Percentiles rank a stretch among this genome's conserved stretches.
phyloP scores from a whole-genome alignment of 2,113 vertebrate genomes.

The Tenrec ecaudatus region DNA sequence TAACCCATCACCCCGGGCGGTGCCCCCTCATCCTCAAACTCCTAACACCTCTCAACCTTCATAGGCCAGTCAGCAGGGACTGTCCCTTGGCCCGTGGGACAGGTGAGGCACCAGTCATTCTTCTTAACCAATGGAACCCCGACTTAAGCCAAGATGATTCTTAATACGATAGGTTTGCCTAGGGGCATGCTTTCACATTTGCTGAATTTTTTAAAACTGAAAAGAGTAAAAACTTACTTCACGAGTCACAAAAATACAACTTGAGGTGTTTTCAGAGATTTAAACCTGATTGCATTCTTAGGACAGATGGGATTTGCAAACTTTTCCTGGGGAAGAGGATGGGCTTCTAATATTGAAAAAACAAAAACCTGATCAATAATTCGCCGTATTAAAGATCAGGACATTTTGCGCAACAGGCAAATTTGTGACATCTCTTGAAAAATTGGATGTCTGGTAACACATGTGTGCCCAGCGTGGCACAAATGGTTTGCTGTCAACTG shows the following conservation, averaged over 20 bases:
- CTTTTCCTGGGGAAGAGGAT: neutral
- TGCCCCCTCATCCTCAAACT: no score
- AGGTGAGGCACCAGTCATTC: neutral
- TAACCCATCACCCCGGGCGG: no score
- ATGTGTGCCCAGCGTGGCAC: neutral
- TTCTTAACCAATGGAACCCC: neutral
- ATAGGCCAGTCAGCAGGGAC: no score
- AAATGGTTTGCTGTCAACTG: neutral
- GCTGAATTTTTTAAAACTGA: neutral
- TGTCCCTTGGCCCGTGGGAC: no score
- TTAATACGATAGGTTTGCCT: no score
- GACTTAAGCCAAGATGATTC: neutral
- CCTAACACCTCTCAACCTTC: no score
- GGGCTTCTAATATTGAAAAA: neutral
- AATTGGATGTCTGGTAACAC: neutral
- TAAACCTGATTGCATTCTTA: neutral
- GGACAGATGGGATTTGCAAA: neutral
- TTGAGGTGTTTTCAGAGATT: neutral
- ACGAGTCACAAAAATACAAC: neutral
- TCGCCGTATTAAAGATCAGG: neutral
- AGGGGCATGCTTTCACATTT: neutral
- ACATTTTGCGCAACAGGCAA: neutral
- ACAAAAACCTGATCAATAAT: neutral
- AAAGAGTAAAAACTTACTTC: neutral
- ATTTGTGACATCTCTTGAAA: constrained; percentile 8